Conservation (phyloP, 2,113 vertebrate species). For the Symphodus melops region DNA sequence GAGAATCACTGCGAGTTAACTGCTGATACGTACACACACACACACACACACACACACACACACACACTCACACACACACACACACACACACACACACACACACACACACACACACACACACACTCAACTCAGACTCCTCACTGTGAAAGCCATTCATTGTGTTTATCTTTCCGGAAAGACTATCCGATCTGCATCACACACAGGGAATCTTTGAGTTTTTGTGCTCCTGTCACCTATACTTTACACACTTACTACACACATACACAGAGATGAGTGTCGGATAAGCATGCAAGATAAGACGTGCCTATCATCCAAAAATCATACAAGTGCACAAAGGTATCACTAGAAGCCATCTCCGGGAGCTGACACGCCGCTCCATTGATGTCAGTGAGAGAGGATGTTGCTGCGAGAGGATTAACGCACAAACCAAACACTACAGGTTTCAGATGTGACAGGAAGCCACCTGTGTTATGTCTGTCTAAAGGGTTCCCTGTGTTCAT, state of each 20-base stretch:
- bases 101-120: conserved; percentile 13
- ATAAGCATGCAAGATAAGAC: conserved; percentile 49
- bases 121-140: conserved; percentile 11
- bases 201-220: conserved; percentile 40
- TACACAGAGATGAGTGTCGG: conserved; percentile 30
- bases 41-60: conserved; percentile 17
- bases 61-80: conserved; percentile 11
- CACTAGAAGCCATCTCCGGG: conserved; percentile 41
- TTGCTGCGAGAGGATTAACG: conserved; percentile 56
- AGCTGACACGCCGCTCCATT: conserved; percentile 50
- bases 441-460: conserved; percentile 38
- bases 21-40: conserved; percentile 19
- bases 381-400: conserved; percentile 31
- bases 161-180: conserved; percentile 53
- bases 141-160: conserved; percentile 49
- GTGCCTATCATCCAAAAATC: conserved; percentile 25
- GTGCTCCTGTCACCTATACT: conserved; percentile 10
- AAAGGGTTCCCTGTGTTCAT: conserved; percentile 16
- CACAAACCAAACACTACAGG: conserved; percentile 36
- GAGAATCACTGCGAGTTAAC: conserved; percentile 41
- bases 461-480: conserved; percentile 21
- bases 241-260: conserved; percentile 23
- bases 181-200: conserved; percentile 54
- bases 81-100: conserved; percentile 15
- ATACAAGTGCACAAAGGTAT: conserved; percentile 31